Evolutionary conservation across 1,140 invertebrate species (phyloP).

Genomic region (Hirudo medicinalis): DNA sequence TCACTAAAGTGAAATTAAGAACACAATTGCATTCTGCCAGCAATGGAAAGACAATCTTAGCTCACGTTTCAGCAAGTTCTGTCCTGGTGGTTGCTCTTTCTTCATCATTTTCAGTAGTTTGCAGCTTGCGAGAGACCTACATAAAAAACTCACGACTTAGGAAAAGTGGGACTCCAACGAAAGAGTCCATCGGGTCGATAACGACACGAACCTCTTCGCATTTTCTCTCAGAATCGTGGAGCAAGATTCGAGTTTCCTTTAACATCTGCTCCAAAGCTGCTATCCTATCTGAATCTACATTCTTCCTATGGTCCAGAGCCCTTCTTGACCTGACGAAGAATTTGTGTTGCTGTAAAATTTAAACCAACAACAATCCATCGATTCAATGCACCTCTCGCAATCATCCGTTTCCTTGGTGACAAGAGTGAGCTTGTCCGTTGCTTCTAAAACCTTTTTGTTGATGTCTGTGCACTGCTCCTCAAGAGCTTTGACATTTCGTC

Average conservation of each 20-base stretch:
- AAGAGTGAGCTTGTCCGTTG: not conserved
- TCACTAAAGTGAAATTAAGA: no score
- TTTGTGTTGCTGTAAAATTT: not conserved
- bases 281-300: slow-evolving; percentile 95
- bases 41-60: no score
- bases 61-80: no score
- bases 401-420: slow-evolving; percentile 5
- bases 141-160: no score
- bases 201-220: slow-evolving; percentile 75
- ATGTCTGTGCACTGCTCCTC: not conserved
- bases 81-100: no score
- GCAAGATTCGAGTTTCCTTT: slow-evolving; percentile 88
- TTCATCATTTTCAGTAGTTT: no score
- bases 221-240: slow-evolving; percentile 97
- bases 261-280: slow-evolving; percentile 83
- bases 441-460: slow-evolving; percentile 2
- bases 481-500: not conserved
- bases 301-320: slow-evolving; percentile 92
- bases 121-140: no score
- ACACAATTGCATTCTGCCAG: no score
- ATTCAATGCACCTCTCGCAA: not conserved
- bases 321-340: slow-evolving; percentile 72
- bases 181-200: not conserved
- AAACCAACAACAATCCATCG: not conserved
- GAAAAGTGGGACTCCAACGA: no score